Conservation (phyloP, 1,140 invertebrate species). For the Condylostylus longicornis region DNA sequence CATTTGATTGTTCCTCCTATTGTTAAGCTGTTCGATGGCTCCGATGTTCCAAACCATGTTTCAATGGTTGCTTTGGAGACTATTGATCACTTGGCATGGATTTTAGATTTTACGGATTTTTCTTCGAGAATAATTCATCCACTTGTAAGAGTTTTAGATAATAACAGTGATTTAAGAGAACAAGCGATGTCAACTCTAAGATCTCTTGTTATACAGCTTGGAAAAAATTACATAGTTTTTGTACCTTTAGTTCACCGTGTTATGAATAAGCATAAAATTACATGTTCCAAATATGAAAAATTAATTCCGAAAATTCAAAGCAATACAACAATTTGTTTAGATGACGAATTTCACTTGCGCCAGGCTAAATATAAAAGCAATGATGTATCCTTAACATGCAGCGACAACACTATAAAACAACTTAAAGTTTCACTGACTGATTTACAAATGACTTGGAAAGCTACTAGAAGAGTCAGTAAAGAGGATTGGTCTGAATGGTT, state of each 20-base stretch:
- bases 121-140: slow-evolving; percentile 87
- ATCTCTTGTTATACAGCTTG: slow-evolving; percentile 72
- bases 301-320: slow-evolving; percentile 54
- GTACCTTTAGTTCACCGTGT: slow-evolving; percentile 80
- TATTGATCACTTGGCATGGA: slow-evolving; percentile 78
- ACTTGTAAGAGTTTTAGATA: slow-evolving; percentile 69
- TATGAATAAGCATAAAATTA: slow-evolving; percentile 66
- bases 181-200: slow-evolving; percentile 85
- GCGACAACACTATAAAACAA: slow-evolving; percentile 56
- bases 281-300: slow-evolving; percentile 63
- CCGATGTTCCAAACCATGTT: slow-evolving; percentile 65
- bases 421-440: slow-evolving; percentile 71
- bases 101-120: slow-evolving; percentile 82
- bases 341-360: slow-evolving; percentile 47
- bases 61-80: slow-evolving; percentile 75
- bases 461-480: slow-evolving; percentile 76
- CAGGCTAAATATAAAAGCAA: slow-evolving; percentile 39
- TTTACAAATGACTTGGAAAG: slow-evolving; percentile 80
- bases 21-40: slow-evolving; percentile 71
- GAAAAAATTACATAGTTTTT: slow-evolving; percentile 82
- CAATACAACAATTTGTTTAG: slow-evolving; percentile 46
- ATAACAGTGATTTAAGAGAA: slow-evolving; percentile 56
- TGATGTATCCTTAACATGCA: slow-evolving; percentile 35
- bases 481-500: slow-evolving; percentile 99
- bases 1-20: slow-evolving; percentile 91